Conservation (phyloP, 2,888 invertebrate species). For the Spodoptera exigua region DNA sequence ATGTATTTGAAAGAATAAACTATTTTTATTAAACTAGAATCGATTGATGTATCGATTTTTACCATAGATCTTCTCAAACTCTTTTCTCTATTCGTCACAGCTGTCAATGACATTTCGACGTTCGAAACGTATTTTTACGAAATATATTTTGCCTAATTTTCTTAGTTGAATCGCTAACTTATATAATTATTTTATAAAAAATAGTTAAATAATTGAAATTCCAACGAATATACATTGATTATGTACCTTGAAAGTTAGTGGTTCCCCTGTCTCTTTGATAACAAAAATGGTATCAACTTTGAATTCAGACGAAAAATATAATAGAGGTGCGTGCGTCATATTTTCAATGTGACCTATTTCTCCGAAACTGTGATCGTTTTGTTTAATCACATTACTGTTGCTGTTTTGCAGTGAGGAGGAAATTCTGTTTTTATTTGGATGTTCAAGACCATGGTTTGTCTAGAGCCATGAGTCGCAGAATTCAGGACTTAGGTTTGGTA, state of each 20-base stretch:
- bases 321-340: constrained; percentile 78
- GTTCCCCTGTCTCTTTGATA: constrained; percentile 39
- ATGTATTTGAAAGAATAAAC: too few species aligned
- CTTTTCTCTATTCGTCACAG: constrained; percentile 81
- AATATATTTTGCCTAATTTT: constrained; percentile 72
- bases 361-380: constrained; percentile 28
- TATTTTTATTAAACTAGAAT: constrained; percentile 10
- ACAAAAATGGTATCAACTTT: constrained; percentile 84
- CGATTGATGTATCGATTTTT: constrained; percentile 75
- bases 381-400: constrained; percentile 44
- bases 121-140: constrained; percentile 77
- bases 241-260: constrained; percentile 43
- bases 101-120: constrained; percentile 85
- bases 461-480: constrained; percentile 91
- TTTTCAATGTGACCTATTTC: constrained; percentile 61
- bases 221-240: constrained; percentile 32
- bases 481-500: constrained; percentile 93
- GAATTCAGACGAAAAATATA: constrained; percentile 85
- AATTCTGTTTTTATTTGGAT: constrained; percentile 93
- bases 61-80: constrained; percentile 76
- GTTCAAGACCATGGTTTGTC: constrained; percentile 92
- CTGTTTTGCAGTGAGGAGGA: constrained; percentile 86
- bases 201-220: constrained; percentile 29
- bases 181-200: constrained; percentile 63
- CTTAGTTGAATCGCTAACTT: constrained; percentile 66